Evolutionary conservation across 2,888 invertebrate genomes (phyloP).

Genomic region (Conus canariensis): DNA sequence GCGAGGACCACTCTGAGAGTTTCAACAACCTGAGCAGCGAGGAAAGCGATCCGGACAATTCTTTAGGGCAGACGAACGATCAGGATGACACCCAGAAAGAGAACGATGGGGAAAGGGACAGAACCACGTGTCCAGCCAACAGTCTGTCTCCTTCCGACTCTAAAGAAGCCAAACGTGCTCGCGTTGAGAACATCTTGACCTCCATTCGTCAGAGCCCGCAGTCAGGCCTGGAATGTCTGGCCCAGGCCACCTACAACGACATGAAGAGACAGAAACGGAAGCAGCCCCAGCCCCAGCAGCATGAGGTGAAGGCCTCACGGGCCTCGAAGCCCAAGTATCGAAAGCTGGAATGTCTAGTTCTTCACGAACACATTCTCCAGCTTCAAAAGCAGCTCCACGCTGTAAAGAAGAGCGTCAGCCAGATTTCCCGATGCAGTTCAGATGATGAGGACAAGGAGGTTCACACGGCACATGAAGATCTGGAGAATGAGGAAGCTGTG

Average conservation of each 20-base stretch:
- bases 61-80: not conserved
- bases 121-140: slow-evolving; percentile 47
- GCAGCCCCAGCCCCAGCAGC: slow-evolving; percentile 96
- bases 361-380: slow-evolving; percentile 90
- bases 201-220: slow-evolving; percentile 86
- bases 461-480: not conserved
- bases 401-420: slow-evolving; percentile 81
- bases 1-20: slow-evolving; percentile 31
- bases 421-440: not conserved
- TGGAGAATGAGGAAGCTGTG: not conserved
- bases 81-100: slow-evolving; percentile 39
- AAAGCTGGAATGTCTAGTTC: slow-evolving; percentile 80
- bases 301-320: slow-evolving; percentile 77
- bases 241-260: slow-evolving; percentile 53
- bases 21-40: slow-evolving; percentile 46
- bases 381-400: slow-evolving; percentile 94
- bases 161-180: slow-evolving; percentile 88
- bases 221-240: slow-evolving; percentile 37
- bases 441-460: not conserved
- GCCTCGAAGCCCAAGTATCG: slow-evolving; percentile 57
- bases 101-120: slow-evolving; percentile 33
- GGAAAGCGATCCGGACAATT: slow-evolving; percentile 60
- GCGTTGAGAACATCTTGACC: slow-evolving; percentile 96
- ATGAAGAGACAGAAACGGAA: slow-evolving; percentile 86
- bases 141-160: slow-evolving; percentile 52